Percentiles rank a stretch among this genome's conserved stretches.
Evolutionary conservation across 2,113 vertebrate species (phyloP).

Genomic region (Heterochromis multidens): DNA sequence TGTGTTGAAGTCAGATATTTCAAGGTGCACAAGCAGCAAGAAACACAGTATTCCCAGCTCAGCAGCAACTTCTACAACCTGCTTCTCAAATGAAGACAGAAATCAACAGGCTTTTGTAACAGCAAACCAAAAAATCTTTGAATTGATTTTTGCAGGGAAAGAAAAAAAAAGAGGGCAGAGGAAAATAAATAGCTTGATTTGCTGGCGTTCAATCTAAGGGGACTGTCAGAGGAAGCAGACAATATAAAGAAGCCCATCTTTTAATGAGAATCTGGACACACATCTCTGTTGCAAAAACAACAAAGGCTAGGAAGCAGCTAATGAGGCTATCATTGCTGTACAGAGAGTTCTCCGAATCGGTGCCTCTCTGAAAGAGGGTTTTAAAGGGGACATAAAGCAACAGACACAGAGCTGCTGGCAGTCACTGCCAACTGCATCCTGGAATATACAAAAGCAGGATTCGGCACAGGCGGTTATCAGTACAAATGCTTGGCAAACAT

Average conservation of each 20-base stretch:
- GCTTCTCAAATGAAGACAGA: slow-evolving; percentile 35
- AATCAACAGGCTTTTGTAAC: slow-evolving; percentile 51
- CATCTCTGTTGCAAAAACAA: slow-evolving; percentile 76
- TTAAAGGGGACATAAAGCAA: slow-evolving; percentile 68
- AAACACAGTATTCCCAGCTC: slow-evolving; percentile 3
- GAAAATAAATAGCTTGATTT: slow-evolving; percentile 67
- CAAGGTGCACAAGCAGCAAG: background rate
- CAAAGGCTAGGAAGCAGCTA: slow-evolving; percentile 75
- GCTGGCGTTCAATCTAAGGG: slow-evolving; percentile 69
- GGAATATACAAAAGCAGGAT: slow-evolving; percentile 35
- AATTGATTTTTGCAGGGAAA: slow-evolving; percentile 59
- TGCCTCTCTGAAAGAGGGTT: slow-evolving; percentile 66
- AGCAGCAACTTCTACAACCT: background rate
- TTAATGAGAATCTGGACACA: slow-evolving; percentile 78
- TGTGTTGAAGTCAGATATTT: background rate
- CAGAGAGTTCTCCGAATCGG: slow-evolving; percentile 63
- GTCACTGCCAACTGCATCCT: slow-evolving; percentile 20
- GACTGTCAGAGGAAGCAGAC: slow-evolving; percentile 61
- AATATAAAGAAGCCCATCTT: slow-evolving; percentile 70
- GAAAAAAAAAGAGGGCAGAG: slow-evolving; percentile 42
- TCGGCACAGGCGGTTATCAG: background rate
- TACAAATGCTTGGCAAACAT: background rate
- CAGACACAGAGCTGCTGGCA: slow-evolving; percentile 60
- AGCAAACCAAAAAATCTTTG: slow-evolving; percentile 49
- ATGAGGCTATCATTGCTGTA: slow-evolving; percentile 77